Percentiles rank a stretch among this genome's conserved stretches.
phyloP scores from a whole-genome alignment of 92 coral and sea anemone genomes.

The Chrysogorgia sp. region DNA sequence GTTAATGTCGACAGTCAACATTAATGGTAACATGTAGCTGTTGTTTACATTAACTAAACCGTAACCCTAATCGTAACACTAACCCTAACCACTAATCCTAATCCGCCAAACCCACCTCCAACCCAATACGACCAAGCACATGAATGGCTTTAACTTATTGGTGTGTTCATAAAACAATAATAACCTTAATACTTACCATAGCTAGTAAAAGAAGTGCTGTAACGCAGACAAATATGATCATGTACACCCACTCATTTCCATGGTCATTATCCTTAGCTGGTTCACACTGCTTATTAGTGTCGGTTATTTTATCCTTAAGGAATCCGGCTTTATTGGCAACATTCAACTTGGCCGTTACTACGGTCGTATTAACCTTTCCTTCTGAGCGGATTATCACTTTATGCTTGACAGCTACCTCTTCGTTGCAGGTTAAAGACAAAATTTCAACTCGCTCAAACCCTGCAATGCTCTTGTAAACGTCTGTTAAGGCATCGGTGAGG shows the following conservation, averaged over 20 bases:
- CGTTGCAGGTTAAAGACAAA: not conserved
- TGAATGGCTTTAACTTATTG: no score
- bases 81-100: no score
- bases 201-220: constrained; percentile 32
- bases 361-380: not conserved
- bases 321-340: constrained; percentile 17
- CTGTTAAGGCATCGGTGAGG: not conserved
- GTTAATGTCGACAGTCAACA: no score
- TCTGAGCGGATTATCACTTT: not conserved
- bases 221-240: constrained; percentile 38
- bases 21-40: no score
- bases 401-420: constrained; percentile 13
- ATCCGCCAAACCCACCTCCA: not conserved
- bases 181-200: constrained; percentile 10
- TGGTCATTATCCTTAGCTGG: not conserved
- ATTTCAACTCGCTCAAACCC: constrained; percentile 17
- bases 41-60: no score
- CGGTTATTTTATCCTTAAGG: constrained; percentile 20
- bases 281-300: constrained; percentile 1
- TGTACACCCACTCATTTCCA: constrained; percentile 34
- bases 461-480: not conserved
- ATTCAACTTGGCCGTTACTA: not conserved
- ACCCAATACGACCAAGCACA: not conserved
- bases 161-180: not conserved
- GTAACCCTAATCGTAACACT: no score